These are phyloP conservation scores for Leptura quadrifasciata DNA, from an alignment of 2,888 invertebrate species.

Conservation along the genomic window DNA sequence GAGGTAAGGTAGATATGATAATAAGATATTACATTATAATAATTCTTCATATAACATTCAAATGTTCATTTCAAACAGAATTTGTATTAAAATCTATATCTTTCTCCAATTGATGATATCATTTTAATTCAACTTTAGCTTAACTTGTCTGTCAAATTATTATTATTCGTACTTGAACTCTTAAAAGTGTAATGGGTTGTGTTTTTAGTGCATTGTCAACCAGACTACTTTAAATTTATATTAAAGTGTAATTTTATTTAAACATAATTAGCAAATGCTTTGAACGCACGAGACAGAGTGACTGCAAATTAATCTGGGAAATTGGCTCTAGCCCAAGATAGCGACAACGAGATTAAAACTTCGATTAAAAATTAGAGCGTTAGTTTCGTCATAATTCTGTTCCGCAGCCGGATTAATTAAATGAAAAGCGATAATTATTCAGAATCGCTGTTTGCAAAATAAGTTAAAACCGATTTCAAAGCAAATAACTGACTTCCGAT, in stretches of 20 bases:
- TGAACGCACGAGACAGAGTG: neutral
- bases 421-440: neutral
- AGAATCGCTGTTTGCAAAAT: neutral
- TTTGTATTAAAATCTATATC: too few species aligned
- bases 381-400: neutral
- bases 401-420: neutral
- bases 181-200: too few species aligned
- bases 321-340: neutral
- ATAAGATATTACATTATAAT: conserved; percentile 1
- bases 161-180: too few species aligned
- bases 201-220: too few species aligned
- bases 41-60: conserved; percentile 5
- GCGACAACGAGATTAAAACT: neutral
- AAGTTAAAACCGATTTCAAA: neutral
- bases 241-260: neutral
- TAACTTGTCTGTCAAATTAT: too few species aligned
- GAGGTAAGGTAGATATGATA: neutral
- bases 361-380: conserved; percentile 1
- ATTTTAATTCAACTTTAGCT: too few species aligned
- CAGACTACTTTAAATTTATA: too few species aligned
- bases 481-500: neutral
- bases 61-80: neutral
- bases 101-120: too few species aligned
- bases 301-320: neutral
- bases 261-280: neutral